These are phyloP conservation scores for Conops quadrifasciatus DNA, from an alignment of 2,888 invertebrate genomes.

Conservation along the genomic window DNA sequence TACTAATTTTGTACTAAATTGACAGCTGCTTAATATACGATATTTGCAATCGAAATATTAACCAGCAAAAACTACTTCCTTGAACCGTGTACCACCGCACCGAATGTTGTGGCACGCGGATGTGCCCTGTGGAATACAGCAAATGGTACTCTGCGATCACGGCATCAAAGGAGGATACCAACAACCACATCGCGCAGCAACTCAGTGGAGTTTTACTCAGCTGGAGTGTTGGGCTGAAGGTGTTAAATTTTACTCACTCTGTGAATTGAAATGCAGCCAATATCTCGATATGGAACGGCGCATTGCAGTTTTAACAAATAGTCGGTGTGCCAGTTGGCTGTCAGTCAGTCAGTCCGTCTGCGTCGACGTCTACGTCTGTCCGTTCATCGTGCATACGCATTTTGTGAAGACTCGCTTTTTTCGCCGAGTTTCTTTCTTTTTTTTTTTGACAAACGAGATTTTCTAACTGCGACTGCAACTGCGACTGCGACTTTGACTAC, in stretches of 20 bases:
- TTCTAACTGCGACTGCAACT: background rate
- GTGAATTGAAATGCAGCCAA: conserved; percentile 15
- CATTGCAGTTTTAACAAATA: too few relatives aligned
- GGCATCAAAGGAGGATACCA: conserved; percentile 12
- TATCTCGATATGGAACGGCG: conserved; percentile 17
- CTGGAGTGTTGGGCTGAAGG: conserved; percentile 22
- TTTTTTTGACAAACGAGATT: background rate
- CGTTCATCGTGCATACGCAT: background rate
- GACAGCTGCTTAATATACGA: too few relatives aligned
- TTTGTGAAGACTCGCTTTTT: too few relatives aligned
- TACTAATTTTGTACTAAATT: too few relatives aligned
- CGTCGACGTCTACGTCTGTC: background rate
- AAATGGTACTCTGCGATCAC: conserved; percentile 27
- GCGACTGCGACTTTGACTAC: background rate
- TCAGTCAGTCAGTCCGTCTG: background rate
- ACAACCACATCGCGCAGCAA: background rate
- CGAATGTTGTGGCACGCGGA: conserved; percentile 24
- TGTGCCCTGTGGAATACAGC: conserved; percentile 30
- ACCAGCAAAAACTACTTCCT: background rate
- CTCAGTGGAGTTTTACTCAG: conserved; percentile 8
- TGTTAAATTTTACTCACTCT: conserved; percentile 21
- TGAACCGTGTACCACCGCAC: background rate
- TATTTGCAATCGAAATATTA: background rate
- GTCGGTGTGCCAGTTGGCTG: background rate
- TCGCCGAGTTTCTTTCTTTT: background rate